Evolutionary conservation across 2,797 vertebrate species (phyloP).

Genomic region (Acanthurus tractus): DNA sequence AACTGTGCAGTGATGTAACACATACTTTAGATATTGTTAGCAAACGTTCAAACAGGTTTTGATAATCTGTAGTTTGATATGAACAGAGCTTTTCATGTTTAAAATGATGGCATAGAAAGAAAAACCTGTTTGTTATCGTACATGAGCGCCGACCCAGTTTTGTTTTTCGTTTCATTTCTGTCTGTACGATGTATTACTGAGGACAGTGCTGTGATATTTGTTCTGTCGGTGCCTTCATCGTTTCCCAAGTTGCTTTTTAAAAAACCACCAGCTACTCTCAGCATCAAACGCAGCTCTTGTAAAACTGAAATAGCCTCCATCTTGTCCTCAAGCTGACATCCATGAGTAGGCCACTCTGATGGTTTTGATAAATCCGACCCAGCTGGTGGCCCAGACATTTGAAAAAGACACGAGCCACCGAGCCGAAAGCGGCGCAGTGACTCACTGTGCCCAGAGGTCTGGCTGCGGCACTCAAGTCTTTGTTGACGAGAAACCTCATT

Average conservation of each 20-base stretch:
- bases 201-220: conserved; percentile 18
- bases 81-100: no score
- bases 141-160: conserved; percentile 9
- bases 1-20: conserved; percentile 2
- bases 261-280: background rate
- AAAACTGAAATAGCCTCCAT: conserved; percentile 15
- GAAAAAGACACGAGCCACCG: conserved; percentile 5
- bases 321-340: conserved; percentile 21
- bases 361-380: conserved; percentile 33
- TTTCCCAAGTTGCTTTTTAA: conserved; percentile 28
- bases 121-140: no score
- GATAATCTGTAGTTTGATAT: background rate
- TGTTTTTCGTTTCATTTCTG: conserved; percentile 22
- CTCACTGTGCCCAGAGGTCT: conserved; percentile 47
- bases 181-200: conserved; percentile 20
- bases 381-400: background rate
- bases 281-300: background rate
- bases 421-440: conserved; percentile 16
- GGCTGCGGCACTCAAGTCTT: conserved; percentile 37
- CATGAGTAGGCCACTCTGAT: conserved; percentile 31
- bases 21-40: background rate
- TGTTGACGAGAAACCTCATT: conserved; percentile 71
- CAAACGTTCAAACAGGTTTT: conserved; percentile 4
- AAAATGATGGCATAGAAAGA: no score
- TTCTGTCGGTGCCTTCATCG: conserved; percentile 13